Base-by-base conservation (phyloP, 2,113 vertebrate species). In the Herpetotheres cachinnans region DNA sequence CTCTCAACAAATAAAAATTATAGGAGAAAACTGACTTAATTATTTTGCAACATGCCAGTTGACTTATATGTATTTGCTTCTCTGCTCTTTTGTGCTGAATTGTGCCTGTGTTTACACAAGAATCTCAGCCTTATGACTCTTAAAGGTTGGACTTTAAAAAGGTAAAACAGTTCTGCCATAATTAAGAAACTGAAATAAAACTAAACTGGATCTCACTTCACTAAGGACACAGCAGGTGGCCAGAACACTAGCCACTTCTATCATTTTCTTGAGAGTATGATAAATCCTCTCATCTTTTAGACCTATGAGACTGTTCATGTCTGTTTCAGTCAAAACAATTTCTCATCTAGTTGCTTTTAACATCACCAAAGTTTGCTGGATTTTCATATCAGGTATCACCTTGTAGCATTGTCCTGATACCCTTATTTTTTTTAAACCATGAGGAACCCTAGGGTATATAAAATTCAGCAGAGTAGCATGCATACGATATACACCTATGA, bases 261-360 rank as follows among this genome's bases (percentile, higher is more conserved):
- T 95, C 9, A 66, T 89, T 96, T 94, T 79, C 93, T 84, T 92
- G 63, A 88, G 78, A 94, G 63, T 86, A 21, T 70, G 91, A 94
- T 94, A 96, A 95, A 94, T 84, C 94, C 63, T 94, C 83, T 96
- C 92, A 97, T 93, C 91, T 96, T 90, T 94, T 70, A 85, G 76
- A 81, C 46, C 49, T 88, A 63, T 73, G 91, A 93, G 85, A 90
- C 71, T 76, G 29, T 84, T 95, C 88, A 29, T 78, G 69, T 52
- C 89, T 95, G 56, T 95, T 96, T 93, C 78, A 74, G 94, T 86
- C 78, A 82, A 95, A 96, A 94, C 49, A 95, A 67, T 84, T 96
- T 93, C 87, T 96, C 36, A 24, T 92, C 59, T 94, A 63, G 27
- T 30, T 83, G 32, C 81, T 96, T 97, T 97, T 95, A 97, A 81